Base-by-base conservation (phyloP, 64 coral and sea anemone genomes). In the Montipora sp. region DNA sequence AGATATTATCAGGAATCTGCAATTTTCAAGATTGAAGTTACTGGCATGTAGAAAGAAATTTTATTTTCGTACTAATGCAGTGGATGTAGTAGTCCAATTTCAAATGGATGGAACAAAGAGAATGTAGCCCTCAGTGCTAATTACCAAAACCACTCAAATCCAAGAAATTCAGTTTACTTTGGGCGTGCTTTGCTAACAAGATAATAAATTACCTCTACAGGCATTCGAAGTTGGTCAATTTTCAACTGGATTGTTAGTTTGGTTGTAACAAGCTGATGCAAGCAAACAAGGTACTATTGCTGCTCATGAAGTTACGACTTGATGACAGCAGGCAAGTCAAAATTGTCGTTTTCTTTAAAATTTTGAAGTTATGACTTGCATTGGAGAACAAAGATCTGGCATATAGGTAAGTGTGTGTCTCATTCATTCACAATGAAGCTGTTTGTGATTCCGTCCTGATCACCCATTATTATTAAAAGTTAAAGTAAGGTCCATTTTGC, bases 341-440 rank as follows among this genome's bases (percentile, higher is more conserved):
- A 24, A 24, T 24, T 24, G 23, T 24, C 23, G 23, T 24, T 24
- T 24, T 24, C 23, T 24, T 24, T 24, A 24, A 0, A 24, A 24
- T 24, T 24, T 24, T 86, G 90, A 93, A 93, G 46, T 58, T 87
- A 27, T 10, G 91, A 51, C 91, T 93, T 80, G 91, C 81, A 11
- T 86, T 93, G 70, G 81, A 93, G 48, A 80, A 93, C 22, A 87
- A 72, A 53, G 83, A 87, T 69, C 19, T 93, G 47, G 91, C 83
- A 78, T 80, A 71, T 46, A 93, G 91, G 91, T 70, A 20, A 57
- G 5, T 72, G 3, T 76, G 19, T 59, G 7, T 81, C 21, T 59
- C 21, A 59, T 2, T 81, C 79, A 58, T 81, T 81, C 59, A 36
- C 79, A 58, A 58, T 84, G 81, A 45, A 45, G 59, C 18, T 84